A percentile compares a stretch with the other conserved stretches of the same genome.
phyloP scores from a whole-genome alignment of 2,888 invertebrate species.

The Linnaemya tessellans region DNA sequence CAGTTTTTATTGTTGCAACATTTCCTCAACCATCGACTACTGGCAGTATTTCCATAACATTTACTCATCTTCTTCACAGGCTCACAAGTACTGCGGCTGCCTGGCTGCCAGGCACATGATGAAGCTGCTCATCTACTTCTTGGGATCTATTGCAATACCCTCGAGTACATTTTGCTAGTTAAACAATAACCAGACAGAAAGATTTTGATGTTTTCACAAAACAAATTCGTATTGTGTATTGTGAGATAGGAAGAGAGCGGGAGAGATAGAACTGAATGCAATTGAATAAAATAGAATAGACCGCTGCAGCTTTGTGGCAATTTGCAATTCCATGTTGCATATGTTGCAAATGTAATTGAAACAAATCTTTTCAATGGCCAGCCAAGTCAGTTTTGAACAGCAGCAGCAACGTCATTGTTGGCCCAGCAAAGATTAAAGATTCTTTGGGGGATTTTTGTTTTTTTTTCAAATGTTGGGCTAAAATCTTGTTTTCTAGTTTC shows the following conservation, averaged over 20 bases:
- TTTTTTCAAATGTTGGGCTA: conserved; percentile 3
- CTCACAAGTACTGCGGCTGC: conserved; percentile 16
- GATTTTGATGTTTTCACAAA: conserved; percentile 41
- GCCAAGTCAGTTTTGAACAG: conserved; percentile 9
- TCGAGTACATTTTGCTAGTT: conserved; percentile 68
- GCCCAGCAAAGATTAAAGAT: neutral
- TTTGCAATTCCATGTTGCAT: conserved; percentile 62
- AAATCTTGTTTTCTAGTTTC: neutral
- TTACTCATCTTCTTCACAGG: conserved; percentile 42
- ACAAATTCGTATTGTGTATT: conserved; percentile 14
- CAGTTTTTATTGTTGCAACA: conserved; percentile 55
- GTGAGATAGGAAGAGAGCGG: conserved; percentile 5
- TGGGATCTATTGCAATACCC: conserved; percentile 47
- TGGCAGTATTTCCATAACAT: conserved; percentile 21
- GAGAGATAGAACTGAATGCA: neutral
- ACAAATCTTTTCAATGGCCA: conserved; percentile 55
- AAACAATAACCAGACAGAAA: conserved; percentile 49
- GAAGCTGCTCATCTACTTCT: conserved; percentile 30
- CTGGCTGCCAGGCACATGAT: neutral
- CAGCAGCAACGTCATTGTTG: conserved; percentile 21
- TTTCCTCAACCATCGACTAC: conserved; percentile 23
- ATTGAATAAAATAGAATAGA: conserved; percentile 9
- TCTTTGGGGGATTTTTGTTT: neutral
- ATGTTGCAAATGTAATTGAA: conserved; percentile 71
- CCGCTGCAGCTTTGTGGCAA: conserved; percentile 35